Evolutionary conservation across 1,140 invertebrate species (phyloP).

Genomic region (Calosoma granatense): DNA sequence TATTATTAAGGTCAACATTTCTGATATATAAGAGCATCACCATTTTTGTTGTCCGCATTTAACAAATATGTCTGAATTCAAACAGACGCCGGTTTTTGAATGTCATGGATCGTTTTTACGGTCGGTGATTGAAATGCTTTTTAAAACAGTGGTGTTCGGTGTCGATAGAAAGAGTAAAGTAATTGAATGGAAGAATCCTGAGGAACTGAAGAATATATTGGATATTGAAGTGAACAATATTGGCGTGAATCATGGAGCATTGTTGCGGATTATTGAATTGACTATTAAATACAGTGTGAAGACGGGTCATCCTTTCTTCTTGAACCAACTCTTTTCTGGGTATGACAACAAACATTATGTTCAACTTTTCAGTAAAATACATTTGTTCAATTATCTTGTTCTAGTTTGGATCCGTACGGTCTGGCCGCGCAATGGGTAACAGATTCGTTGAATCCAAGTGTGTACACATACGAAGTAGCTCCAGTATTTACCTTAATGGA

Average conservation of each 20-base stretch:
- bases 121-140: conserved; percentile 27
- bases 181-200: conserved; percentile 31
- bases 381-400: conserved; percentile 12
- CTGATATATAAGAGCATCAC: background rate
- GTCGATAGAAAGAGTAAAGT: conserved; percentile 27
- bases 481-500: conserved; percentile 48
- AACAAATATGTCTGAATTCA: conserved; percentile 20
- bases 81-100: conserved; percentile 26
- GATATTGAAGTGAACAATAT: conserved; percentile 29
- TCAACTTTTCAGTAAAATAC: conserved; percentile 7
- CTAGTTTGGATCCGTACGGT: conserved; percentile 41
- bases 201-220: conserved; percentile 29
- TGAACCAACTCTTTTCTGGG: conserved; percentile 43
- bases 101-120: conserved; percentile 32
- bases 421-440: conserved; percentile 43
- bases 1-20: background rate
- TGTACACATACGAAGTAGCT: conserved; percentile 43
- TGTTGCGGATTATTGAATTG: conserved; percentile 32
- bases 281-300: conserved; percentile 41
- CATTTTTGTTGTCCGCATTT: background rate
- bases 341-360: conserved; percentile 20
- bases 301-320: conserved; percentile 42
- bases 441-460: conserved; percentile 41
- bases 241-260: conserved; percentile 31
- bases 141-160: conserved; percentile 32